phyloP scores from a whole-genome alignment of 2,888 invertebrate genomes.

The Nomada goodeniana region DNA sequence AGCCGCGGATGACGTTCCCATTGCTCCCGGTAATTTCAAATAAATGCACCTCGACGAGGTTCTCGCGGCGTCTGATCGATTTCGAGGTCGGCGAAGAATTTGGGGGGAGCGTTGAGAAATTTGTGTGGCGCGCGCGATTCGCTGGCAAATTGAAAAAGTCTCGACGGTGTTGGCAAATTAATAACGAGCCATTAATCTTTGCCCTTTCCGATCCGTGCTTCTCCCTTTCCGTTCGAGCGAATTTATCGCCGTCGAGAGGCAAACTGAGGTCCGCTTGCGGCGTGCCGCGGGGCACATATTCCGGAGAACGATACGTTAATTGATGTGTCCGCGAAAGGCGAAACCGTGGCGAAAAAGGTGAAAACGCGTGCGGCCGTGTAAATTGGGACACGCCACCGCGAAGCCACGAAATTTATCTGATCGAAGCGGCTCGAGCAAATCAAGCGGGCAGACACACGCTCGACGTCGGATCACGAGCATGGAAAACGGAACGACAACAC shows the following conservation, averaged over 20 bases:
- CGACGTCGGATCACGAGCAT: constrained; percentile 48
- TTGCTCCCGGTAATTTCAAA: background rate
- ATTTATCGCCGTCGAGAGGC: constrained; percentile 33
- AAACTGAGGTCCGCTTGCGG: background rate
- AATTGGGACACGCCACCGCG: constrained; percentile 62
- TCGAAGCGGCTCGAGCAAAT: constrained; percentile 60
- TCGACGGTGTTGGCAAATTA: background rate
- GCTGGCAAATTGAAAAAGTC: constrained; percentile 3
- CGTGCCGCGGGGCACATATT: constrained; percentile 35
- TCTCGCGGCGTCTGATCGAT: background rate
- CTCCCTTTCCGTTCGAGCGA: constrained; percentile 3
- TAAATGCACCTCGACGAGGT: background rate
- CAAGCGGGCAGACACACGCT: constrained; percentile 46
- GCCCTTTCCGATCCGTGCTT: constrained; percentile 1
- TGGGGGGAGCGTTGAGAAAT: too few relatives aligned
- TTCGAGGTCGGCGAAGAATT: background rate
- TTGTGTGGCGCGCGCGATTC: background rate
- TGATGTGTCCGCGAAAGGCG: constrained; percentile 8
- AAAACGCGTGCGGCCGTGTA: constrained; percentile 53
- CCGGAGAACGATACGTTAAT: constrained; percentile 40
- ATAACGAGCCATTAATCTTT: background rate
- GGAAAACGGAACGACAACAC: constrained; percentile 62
- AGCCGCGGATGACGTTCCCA: background rate
- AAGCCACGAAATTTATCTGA: constrained; percentile 68
- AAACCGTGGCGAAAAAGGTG: constrained; percentile 48